phyloP scores from a whole-genome alignment of 2,888 invertebrate genomes.

The Temnothorax ravouxi region DNA sequence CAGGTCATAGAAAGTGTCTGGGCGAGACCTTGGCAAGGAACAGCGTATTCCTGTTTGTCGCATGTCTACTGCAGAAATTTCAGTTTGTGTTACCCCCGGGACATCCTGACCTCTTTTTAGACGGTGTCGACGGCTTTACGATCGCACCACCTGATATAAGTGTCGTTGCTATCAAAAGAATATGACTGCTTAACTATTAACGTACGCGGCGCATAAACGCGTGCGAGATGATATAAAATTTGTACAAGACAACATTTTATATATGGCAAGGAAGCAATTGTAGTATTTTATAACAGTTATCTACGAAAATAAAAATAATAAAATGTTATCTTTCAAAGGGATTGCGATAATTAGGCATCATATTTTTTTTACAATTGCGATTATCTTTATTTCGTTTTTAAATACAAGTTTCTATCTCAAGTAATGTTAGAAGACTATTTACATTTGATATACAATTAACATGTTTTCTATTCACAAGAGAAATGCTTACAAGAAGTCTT shows the following conservation, averaged over 20 bases:
- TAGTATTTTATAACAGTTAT: conserved; percentile 1
- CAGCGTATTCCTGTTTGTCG: conserved; percentile 92
- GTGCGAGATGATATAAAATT: not conserved
- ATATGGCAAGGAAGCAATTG: not conserved
- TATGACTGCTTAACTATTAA: conserved; percentile 4
- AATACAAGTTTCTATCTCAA: conserved; percentile 69
- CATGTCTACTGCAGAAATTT: conserved; percentile 92
- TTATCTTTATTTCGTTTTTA: conserved; percentile 70
- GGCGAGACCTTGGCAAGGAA: conserved; percentile 93
- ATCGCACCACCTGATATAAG: conserved; percentile 61
- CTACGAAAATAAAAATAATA: not conserved
- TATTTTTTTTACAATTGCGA: conserved; percentile 61
- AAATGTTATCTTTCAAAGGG: not conserved
- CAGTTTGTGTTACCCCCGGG: conserved; percentile 90
- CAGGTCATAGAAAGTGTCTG: conserved; percentile 88
- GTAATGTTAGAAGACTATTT: conserved; percentile 66
- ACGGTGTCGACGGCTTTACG: conserved; percentile 92
- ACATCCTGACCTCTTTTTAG: conserved; percentile 88
- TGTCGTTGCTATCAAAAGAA: conserved; percentile 55
- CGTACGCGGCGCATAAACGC: not conserved
- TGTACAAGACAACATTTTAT: not conserved
- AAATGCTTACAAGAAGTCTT: conserved; percentile 39
- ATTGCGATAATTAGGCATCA: not conserved
- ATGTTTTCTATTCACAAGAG: conserved; percentile 44
- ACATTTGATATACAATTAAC: conserved; percentile 67